Evolutionary conservation across 2,113 vertebrate species (phyloP), one percentile per base, ranked within the genome.

Genomic region (Tetrax tetrax): DNA sequence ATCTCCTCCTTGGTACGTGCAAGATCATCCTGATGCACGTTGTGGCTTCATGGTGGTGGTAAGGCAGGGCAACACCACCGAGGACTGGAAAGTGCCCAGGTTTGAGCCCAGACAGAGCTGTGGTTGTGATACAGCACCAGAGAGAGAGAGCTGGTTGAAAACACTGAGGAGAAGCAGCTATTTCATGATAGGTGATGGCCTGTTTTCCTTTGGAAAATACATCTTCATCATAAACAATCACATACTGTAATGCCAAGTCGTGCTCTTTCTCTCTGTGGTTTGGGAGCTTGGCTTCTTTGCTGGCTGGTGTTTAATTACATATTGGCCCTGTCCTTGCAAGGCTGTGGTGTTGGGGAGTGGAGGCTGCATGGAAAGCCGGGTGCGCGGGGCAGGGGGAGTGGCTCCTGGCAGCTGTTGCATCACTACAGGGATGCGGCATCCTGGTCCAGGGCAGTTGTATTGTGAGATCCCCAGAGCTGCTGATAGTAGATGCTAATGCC

Each of bases 51-150:
- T 54, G 51, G n/a, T 10, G 10, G 53, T n/a, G 41, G 28, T 25
- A 43, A 54, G 38, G 25, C 1, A 1, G 19, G 6, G 10, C 84
- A 75, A 66, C 2, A 2, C 2, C 3, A 20, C 20, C n/a, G 17
- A 47, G n/a, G 74, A 33, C 15, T 31, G 22, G 25, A 12, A 70
- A 65, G 14, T 1, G 2, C 16, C 16, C 5, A 1, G 7, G 2
- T 69, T 43, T 47, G 43, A 69, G 74, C 11, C 27, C 2, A 2
- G n/a, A 28, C 45, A 51, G 74, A 85, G 28, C 48, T 80, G 63
- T 1, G 4, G 23, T 45, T 1, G 2, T 0, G 0, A 47, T 56
- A 54, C 27, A 63, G 33, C 45, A n/a, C 23, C 0, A 4, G 16
- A 24, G n/a, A 25, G 38, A 86, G 28, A 50, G 3, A 83, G 6